Evolutionary conservation across 2,113 vertebrate species (phyloP), one percentile per base, ranked within the genome.

Genomic region (Lamprologus ornatipinnis): DNA sequence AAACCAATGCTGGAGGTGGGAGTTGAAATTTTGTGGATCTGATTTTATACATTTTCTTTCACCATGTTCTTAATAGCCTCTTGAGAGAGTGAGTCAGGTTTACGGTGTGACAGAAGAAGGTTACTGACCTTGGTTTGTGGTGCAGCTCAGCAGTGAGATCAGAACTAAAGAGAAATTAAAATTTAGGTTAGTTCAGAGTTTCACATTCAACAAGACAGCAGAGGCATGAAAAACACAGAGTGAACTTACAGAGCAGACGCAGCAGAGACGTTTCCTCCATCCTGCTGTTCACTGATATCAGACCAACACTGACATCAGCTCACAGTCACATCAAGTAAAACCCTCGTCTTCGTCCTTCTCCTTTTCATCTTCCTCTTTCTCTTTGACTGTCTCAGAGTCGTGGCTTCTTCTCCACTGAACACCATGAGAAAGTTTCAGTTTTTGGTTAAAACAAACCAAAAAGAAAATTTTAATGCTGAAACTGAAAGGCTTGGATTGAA

Each of bases 251-350:
- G 55, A 58, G 55, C 55, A 57, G 55, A 57, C 23, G 5, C 23
- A 57, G 23, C 55, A 28, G 23, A 57, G 55, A 57, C 3, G 7
- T 57, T 57, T 57, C 55, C 23, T 57, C 55, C 55, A 57, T 57
- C 55, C 55, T 58, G 23, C 23, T 58, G 13, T 0, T 57, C 55
- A 58, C 0, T 28, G 55, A 1, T 0, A 15, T 58, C 55, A 58
- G 2, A 15, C 23, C 55, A 58, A 2, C 55, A 2, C 55, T 28
- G 55, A 58, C 0, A 57, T 26, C 23, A 57, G 54, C 0, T 57
- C 54, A 3, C 0, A 26, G 26, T 58, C 1, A 0, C 23, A 5
- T 28, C 13, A 15, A 28, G 7, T 8, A 58, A 31, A 58, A 31
- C 26, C 55, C 55, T 58, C 7, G 0, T 9, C 55, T 31, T 9